These are phyloP conservation scores for Hyperoplus immaculatus DNA, from an alignment of 2,797 vertebrate genomes.

Conservation along the genomic window DNA sequence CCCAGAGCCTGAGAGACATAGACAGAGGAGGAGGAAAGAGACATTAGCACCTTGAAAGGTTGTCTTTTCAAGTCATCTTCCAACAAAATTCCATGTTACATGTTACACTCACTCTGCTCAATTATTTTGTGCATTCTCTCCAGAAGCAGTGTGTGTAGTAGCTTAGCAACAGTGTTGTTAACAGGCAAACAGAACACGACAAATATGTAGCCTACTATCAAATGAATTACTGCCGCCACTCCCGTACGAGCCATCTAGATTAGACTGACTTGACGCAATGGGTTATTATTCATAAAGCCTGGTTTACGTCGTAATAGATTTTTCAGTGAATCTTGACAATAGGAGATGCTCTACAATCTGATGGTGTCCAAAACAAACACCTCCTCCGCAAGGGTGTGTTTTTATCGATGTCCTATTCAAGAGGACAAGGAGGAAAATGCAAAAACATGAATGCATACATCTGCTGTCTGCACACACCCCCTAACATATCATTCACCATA, in stretches of 20 bases:
- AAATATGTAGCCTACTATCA: conserved; percentile 45
- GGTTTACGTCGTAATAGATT: conserved; percentile 5
- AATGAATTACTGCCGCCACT: conserved; percentile 37
- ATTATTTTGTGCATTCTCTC: conserved; percentile 4
- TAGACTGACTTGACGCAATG: conserved; percentile 18
- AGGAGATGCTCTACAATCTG: background rate
- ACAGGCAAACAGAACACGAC: conserved; percentile 27
- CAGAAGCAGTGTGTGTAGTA: background rate
- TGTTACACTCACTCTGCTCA: background rate
- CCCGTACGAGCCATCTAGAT: conserved; percentile 33
- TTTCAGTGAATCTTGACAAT: background rate
- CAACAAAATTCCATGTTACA: background rate
- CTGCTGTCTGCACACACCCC: too few species aligned
- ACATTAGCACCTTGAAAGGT: background rate
- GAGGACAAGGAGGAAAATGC: background rate
- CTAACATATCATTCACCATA: too few species aligned
- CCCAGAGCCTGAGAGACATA: conserved; percentile 89
- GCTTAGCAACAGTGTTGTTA: conserved; percentile 39
- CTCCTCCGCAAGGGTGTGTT: conserved; percentile 1
- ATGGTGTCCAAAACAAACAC: conserved; percentile 3
- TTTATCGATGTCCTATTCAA: conserved; percentile 3
- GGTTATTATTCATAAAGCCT: conserved; percentile 12
- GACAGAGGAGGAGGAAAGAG: conserved; percentile 2
- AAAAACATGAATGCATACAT: background rate
- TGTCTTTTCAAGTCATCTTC: background rate